Evolutionary conservation across 64 coral and sea anemone species (phyloP).

Genomic region (Actinia equina): DNA sequence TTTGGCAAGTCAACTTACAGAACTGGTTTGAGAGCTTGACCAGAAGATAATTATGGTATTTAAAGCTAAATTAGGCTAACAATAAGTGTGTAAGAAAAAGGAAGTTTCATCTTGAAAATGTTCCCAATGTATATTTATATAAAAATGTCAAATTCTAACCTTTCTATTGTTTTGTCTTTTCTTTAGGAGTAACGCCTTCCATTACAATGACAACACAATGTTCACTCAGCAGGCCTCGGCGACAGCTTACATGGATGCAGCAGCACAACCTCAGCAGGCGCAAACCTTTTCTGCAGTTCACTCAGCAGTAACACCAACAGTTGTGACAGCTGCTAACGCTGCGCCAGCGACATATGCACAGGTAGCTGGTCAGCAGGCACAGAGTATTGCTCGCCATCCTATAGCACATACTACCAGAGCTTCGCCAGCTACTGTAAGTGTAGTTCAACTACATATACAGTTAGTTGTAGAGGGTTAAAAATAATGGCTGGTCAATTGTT

Average conservation of each 20-base stretch:
- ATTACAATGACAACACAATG: conserved; percentile 86
- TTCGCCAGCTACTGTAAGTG: conserved; percentile 90
- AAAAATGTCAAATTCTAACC: neutral
- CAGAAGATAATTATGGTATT: no score
- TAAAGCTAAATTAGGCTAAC: no score
- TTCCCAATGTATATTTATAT: no score
- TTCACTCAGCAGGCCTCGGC: conserved; percentile 73
- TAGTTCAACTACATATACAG: neutral
- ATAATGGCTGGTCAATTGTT: no score
- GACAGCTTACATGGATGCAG: conserved; percentile 60
- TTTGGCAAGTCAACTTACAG: no score
- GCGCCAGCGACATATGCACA: conserved; percentile 56
- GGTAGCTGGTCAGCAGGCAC: conserved; percentile 48
- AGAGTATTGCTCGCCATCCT: conserved; percentile 63
- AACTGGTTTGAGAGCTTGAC: no score
- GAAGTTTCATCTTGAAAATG: no score
- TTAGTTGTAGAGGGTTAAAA: neutral
- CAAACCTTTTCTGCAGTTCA: conserved; percentile 50
- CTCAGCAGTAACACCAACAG: conserved; percentile 44
- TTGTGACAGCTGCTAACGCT: conserved; percentile 54
- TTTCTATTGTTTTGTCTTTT: neutral
- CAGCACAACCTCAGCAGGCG: conserved; percentile 47
- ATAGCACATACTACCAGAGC: conserved; percentile 87
- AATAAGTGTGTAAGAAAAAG: no score
- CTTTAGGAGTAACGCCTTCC: conserved; percentile 68